Evolutionary conservation across 53 echinoderm and acorn worm genomes (phyloP).

Genomic region (Henricia sp.): DNA sequence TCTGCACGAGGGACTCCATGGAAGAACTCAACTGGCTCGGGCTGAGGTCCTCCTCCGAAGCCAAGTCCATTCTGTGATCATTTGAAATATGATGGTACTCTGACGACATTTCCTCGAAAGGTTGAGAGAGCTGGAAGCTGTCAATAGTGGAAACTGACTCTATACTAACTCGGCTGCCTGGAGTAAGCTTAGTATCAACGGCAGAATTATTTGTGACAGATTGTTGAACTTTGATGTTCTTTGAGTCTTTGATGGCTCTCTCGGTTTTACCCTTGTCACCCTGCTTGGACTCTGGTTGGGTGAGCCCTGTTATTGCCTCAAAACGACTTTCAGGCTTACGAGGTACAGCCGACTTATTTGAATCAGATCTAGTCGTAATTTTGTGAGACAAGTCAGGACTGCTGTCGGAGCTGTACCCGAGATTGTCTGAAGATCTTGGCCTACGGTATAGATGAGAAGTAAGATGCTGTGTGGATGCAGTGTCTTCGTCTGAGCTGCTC

Average conservation of each 20-base stretch:
- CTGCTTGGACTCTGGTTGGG: conserved; percentile 12
- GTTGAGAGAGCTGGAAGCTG: conserved; percentile 72
- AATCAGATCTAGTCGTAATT: conserved; percentile 31
- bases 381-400: conserved; percentile 73
- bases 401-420: conserved; percentile 95
- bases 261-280: conserved; percentile 25
- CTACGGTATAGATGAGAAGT: conserved; percentile 70
- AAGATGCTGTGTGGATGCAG: conserved; percentile 28
- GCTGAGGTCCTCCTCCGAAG: conserved; percentile 53
- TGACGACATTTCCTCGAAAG: conserved; percentile 88
- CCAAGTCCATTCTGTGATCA: conserved; percentile 70
- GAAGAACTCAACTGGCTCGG: conserved; percentile 62
- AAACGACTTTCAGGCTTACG: conserved; percentile 10
- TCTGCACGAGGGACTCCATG: conserved; percentile 71
- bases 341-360: neutral
- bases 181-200: conserved; percentile 15
- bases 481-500: conserved; percentile 80
- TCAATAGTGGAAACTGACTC: conserved; percentile 90
- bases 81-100: conserved; percentile 74
- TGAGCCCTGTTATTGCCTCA: conserved; percentile 26
- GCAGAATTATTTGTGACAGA: conserved; percentile 9
- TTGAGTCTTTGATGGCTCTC: neutral
- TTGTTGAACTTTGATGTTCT: conserved; percentile 21
- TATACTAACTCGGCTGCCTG: conserved; percentile 68
- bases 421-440: conserved; percentile 81